Evolutionary conservation across 2,888 invertebrate genomes (phyloP).

Genomic region (Amphimallon solstitiale): DNA sequence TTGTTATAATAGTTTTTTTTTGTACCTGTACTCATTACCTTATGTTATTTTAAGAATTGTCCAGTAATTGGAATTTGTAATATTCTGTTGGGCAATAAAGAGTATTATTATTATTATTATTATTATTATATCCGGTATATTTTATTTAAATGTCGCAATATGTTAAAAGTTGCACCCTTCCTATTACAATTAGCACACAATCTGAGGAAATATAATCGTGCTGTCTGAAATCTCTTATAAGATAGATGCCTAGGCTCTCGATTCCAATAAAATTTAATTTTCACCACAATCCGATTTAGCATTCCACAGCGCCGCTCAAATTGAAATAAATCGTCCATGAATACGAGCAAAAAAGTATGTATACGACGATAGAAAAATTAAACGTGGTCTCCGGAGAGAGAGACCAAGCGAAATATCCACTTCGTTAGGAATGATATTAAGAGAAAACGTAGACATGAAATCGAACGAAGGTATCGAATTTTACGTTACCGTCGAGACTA

Average conservation of each 20-base stretch:
- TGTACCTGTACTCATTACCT: too few relatives aligned
- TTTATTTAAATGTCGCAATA: too few relatives aligned
- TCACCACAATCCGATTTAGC: constrained; percentile 33
- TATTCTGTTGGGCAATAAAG: too few relatives aligned
- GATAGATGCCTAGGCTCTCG: background rate
- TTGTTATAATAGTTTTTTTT: too few relatives aligned
- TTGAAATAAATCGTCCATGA: constrained; percentile 34
- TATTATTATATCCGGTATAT: too few relatives aligned
- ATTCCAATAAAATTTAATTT: constrained; percentile 32
- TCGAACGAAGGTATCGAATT: constrained; percentile 22
- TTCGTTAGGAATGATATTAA: background rate
- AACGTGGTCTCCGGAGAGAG: constrained; percentile 24
- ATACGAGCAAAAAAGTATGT: constrained; percentile 24
- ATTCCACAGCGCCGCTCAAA: constrained; percentile 23
- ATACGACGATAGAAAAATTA: constrained; percentile 9
- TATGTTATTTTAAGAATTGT: too few relatives aligned
- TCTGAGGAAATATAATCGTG: too few relatives aligned
- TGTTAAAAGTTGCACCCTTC: too few relatives aligned
- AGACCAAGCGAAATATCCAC: constrained; percentile 14
- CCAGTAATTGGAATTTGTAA: too few relatives aligned
- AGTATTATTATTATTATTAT: too few relatives aligned
- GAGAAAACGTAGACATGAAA: constrained; percentile 9
- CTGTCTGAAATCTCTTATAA: background rate
- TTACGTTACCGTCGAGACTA: constrained; percentile 23
- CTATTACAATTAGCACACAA: too few relatives aligned